Percentiles rank a stretch among this genome's conserved stretches.
Conservation (phyloP, 2,888 invertebrate species). For the Lasioglossum villosulum region DNA sequence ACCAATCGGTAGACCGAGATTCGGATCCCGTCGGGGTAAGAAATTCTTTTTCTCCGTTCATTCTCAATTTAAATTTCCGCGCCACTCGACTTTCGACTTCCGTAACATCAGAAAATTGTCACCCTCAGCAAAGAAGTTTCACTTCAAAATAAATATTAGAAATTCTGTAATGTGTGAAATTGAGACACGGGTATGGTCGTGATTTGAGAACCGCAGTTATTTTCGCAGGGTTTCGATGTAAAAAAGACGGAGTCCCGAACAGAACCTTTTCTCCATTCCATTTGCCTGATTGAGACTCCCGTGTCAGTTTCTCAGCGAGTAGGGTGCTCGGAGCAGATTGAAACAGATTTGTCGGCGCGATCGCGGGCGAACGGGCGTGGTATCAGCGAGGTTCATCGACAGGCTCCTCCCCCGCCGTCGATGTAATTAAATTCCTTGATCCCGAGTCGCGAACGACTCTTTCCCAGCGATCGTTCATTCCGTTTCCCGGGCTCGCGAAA, state of each 20-base stretch:
- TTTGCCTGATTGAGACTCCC: conserved; percentile 1
- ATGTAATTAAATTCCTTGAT: conserved; percentile 76
- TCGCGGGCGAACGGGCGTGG: conserved; percentile 15
- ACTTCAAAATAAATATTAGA: too few relatives aligned
- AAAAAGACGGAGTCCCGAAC: background rate
- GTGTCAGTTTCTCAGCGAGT: background rate
- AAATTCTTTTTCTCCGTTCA: too few relatives aligned
- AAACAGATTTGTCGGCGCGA: conserved; percentile 26
- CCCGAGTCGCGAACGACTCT: conserved; percentile 37
- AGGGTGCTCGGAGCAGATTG: background rate
- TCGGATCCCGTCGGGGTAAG: too few relatives aligned
- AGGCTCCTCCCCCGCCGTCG: conserved; percentile 36
- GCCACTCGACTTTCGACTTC: too few relatives aligned
- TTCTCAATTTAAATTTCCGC: too few relatives aligned
- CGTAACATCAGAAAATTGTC: too few relatives aligned
- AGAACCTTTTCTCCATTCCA: background rate
- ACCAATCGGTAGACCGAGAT: too few relatives aligned
- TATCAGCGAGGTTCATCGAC: conserved; percentile 61
- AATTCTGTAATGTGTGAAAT: background rate
- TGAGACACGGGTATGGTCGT: background rate
- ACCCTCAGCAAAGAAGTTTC: too few relatives aligned
- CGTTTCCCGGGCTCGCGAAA: background rate
- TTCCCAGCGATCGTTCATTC: conserved; percentile 18
- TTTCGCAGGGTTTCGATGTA: background rate
- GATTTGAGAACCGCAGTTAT: background rate